Evolutionary conservation across 2,888 invertebrate genomes (phyloP), one percentile per base, ranked within the genome.

Genomic region (Poecilobothrus nobilitatus): DNA sequence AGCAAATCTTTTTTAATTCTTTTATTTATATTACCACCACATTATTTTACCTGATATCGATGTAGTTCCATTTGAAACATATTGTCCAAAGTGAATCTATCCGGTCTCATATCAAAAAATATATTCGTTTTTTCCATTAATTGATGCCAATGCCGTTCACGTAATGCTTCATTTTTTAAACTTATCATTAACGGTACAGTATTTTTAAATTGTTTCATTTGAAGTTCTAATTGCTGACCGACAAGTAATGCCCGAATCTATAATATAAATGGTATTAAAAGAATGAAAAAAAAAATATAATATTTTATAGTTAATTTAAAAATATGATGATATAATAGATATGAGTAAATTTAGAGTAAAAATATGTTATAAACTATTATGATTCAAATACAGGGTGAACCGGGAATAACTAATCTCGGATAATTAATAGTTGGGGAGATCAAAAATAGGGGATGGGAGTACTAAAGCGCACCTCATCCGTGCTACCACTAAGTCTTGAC

Each of bases 41-140:
- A 41, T 62, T 18, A 68, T 69, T 65, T n/a, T 71, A 76, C 92
- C 80, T 91, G 90, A 77, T 92, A 93, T 73, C 89, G 87, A 75
- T 94, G 92, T 70, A 95, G 82, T 76, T 96, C 91, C 95, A 96
- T 95, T 1, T 90, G 87, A 78, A 96, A 96, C 89, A 96, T 91
- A 77, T 95, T 94, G 70, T 93, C 92, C 71, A 96, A 82, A 0
- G 95, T 95, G 75, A 96, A 95, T n/a, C 90, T 86, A 22, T 92
- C 91, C 4, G 93, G 89, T 2, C 91, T 86, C 90, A 95, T 94
- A 76, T 95, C 94, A 78, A 95, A 95, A 71, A 86, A 83, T 75
- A 89, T 84, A 18, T 86, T 88, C 18, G 95, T 96, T 81, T 92
- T 92, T 2, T 83, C 82, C 95, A 96, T 95, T 66, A 96, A 83